Evolutionary conservation across 2,888 invertebrate genomes (phyloP).

Genomic region (Scaptomyza tumidula): DNA sequence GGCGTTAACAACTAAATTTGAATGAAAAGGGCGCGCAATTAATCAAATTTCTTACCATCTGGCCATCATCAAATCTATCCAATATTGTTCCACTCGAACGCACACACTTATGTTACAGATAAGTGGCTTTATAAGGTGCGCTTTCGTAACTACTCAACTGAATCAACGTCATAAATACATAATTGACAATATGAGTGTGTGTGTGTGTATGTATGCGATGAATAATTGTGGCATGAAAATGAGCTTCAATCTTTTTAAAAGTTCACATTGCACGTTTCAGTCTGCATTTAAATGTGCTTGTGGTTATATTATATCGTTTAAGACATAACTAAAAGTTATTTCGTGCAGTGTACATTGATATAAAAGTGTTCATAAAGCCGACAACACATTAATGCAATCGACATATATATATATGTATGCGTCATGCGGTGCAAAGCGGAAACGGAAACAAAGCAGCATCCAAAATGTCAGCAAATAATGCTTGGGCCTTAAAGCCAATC

Average conservation of each 20-base stretch:
- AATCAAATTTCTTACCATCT: not conserved
- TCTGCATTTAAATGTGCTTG: conserved; percentile 16
- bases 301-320: conserved; percentile 2
- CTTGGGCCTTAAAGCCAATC: conserved; percentile 3
- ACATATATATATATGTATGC: conserved; percentile 33
- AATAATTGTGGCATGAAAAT: conserved; percentile 15
- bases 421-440: conserved; percentile 63
- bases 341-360: conserved; percentile 45
- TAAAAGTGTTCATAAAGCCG: conserved; percentile 38
- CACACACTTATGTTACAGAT: conserved; percentile 23
- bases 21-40: not conserved
- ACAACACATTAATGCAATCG: conserved; percentile 46
- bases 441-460: conserved; percentile 73
- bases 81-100: too few species aligned
- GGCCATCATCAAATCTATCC: too few species aligned
- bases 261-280: conserved; percentile 9
- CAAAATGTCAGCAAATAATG: conserved; percentile 52
- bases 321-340: conserved; percentile 39
- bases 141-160: conserved; percentile 55
- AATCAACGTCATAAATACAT: conserved; percentile 59
- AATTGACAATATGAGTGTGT: conserved; percentile 40
- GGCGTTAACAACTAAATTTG: conserved; percentile 6
- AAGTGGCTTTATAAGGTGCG: conserved; percentile 44
- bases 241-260: conserved; percentile 1
- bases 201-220: not conserved